Evolutionary conservation across 2,888 invertebrate species (phyloP), one percentile per base, ranked within the genome.

Genomic region (Trissoscelio sp.): DNA sequence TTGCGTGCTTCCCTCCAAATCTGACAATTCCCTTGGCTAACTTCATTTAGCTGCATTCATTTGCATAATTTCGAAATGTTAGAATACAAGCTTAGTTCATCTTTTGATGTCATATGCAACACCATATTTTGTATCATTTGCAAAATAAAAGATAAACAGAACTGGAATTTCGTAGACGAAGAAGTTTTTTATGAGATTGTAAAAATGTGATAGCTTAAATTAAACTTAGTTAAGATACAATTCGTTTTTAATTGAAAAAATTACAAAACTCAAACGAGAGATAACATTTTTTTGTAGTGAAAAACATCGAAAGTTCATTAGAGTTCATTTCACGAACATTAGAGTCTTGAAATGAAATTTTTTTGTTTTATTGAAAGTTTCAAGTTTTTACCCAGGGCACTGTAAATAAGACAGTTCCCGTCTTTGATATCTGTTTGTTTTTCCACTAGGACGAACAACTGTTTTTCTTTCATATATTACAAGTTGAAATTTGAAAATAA

Each of bases 1-100:
- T 48, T 53, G 58, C 37, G 34, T 14, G 16, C 44, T 22, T 55
- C 48, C 20, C n/a, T 20, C 48, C 57, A 37, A 70, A 67, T 74
- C 55, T 74, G 69, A 64, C 67, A 69, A 55, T 60, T 74, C 39
- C 46, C 44, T 44, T n/a, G 18, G 51, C 57, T 51, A 70, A 70
- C 70, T 80, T 70, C 64, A 55, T 64, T 62, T 53, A 69, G 34
- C 12, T 5, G 18, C n/a, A 51, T 37, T 37, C 14, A 55, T 74
- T 79, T 53, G 16, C 53, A 73, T 73, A 42, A 74, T 72, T 78
- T 57, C 31, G 14, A 9, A 66, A 22, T 7, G 37, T 37, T 22
- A 22, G 7, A 24, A 66, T n/a, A 66, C 53, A 28, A 39, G 39
- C 16, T 39, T 16, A 24, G 24, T 3, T 24, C 6, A 24, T n/a